phyloP scores from a whole-genome alignment of 1,140 invertebrate species.

The Ganaspis sp. region DNA sequence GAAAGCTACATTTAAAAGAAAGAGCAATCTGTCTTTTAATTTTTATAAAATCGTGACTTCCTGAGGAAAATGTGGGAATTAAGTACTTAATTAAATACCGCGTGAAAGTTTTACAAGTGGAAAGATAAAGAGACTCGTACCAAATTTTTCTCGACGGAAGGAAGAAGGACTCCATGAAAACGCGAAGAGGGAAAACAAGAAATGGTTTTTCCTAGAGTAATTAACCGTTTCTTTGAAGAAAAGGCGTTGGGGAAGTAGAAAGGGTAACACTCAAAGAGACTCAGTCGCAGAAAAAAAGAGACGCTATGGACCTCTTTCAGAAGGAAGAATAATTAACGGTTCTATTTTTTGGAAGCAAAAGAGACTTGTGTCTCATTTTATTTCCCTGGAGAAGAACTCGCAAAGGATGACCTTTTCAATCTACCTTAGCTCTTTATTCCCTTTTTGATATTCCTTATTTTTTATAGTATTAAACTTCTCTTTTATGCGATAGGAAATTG shows the following conservation, averaged over 20 bases:
- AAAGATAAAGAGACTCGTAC: conserved; percentile 7
- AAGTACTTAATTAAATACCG: conserved; percentile 14
- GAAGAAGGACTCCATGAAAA: neutral
- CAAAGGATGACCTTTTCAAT: neutral
- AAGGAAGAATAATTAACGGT: conserved; percentile 1
- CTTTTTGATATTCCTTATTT: too few relatives aligned
- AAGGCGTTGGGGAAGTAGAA: neutral
- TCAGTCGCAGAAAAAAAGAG: neutral
- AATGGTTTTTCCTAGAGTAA: neutral
- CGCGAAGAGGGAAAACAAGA: neutral
- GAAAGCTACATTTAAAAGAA: neutral
- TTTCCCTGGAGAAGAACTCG: neutral
- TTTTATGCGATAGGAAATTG: too few relatives aligned
- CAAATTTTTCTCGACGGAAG: neutral
- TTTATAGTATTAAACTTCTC: neutral
- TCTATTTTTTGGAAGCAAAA: neutral
- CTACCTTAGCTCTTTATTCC: neutral
- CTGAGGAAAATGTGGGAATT: neutral
- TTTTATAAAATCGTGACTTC: neutral
- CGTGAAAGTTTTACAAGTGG: conserved; percentile 1
- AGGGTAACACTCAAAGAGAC: neutral
- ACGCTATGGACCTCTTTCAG: neutral
- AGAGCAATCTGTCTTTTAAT: neutral
- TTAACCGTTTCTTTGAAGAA: neutral
- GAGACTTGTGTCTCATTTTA: neutral